Evolutionary conservation across 1,140 invertebrate species (phyloP).

Genomic region (Wiebesia pumilae): DNA sequence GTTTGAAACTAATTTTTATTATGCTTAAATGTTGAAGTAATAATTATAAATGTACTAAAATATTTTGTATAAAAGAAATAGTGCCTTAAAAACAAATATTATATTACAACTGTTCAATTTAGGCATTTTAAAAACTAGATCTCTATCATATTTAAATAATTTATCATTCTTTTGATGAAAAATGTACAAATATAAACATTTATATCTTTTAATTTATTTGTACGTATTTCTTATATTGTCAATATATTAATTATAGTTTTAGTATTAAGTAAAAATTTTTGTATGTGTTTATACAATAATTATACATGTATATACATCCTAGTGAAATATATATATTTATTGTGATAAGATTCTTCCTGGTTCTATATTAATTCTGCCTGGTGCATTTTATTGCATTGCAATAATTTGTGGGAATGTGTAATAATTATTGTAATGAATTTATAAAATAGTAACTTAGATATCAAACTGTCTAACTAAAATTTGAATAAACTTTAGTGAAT

Average conservation of each 20-base stretch:
- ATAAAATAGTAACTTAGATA: slow-evolving; percentile 23
- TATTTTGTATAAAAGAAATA: slow-evolving; percentile 13
- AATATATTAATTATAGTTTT: slow-evolving; percentile 37
- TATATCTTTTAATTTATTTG: not conserved
- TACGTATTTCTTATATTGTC: slow-evolving; percentile 5
- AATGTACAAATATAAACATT: slow-evolving; percentile 3
- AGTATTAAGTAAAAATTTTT: slow-evolving; percentile 10
- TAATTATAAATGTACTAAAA: not conserved
- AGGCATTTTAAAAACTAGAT: slow-evolving; percentile 21
- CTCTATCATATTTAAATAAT: slow-evolving; percentile 26
- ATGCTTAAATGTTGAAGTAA: not conserved
- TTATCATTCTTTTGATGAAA: slow-evolving; percentile 5
- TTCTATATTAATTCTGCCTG: slow-evolving; percentile 1
- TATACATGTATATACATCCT: slow-evolving; percentile 38
- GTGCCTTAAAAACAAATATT: slow-evolving; percentile 31
- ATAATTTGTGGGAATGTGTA: slow-evolving; percentile 45
- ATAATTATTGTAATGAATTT: slow-evolving; percentile 46
- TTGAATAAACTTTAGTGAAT: slow-evolving; percentile 21
- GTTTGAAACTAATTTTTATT: not conserved
- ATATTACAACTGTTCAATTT: not conserved
- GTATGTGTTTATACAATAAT: slow-evolving; percentile 15
- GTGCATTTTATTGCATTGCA: slow-evolving; percentile 40
- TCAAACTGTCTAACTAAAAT: slow-evolving; percentile 29
- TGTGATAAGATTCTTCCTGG: slow-evolving; percentile 34
- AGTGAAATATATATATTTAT: slow-evolving; percentile 26